Evolutionary conservation across 2,888 invertebrate species (phyloP).

Genomic region (Beris morrisii): DNA sequence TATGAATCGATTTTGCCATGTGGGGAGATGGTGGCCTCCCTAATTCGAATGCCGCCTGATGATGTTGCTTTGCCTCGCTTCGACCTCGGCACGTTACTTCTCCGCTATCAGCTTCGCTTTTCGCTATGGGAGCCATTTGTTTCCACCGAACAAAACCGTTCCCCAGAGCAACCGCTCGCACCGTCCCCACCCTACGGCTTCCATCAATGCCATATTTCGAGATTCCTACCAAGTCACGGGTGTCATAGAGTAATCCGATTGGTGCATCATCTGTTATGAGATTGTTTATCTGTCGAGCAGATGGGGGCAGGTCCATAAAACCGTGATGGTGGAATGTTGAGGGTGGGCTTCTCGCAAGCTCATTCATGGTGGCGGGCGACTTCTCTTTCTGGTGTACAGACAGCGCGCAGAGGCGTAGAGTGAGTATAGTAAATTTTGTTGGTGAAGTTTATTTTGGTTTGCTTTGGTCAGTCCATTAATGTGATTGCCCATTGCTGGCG

Average conservation of each 20-base stretch:
- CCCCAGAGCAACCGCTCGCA: neutral
- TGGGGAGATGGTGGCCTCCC: neutral
- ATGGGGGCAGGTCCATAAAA: slow-evolving; percentile 20
- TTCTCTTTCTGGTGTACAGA: too few relatives aligned
- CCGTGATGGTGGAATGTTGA: neutral
- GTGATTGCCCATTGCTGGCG: too few relatives aligned
- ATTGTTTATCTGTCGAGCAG: slow-evolving; percentile 34
- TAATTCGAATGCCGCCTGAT: slow-evolving; percentile 3
- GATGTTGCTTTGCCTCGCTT: slow-evolving; percentile 7
- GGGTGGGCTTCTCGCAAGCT: slow-evolving; percentile 6
- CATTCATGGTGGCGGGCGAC: too few relatives aligned
- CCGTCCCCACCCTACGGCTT: slow-evolving; percentile 6
- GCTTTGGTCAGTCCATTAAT: too few relatives aligned
- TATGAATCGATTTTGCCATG: slow-evolving; percentile 24
- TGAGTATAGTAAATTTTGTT: too few relatives aligned
- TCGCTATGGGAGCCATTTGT: slow-evolving; percentile 25
- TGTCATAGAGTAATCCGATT: slow-evolving; percentile 42
- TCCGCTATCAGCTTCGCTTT: slow-evolving; percentile 14
- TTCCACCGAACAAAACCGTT: slow-evolving; percentile 7
- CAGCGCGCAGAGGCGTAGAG: too few relatives aligned
- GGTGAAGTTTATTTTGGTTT: too few relatives aligned
- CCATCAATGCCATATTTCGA: slow-evolving; percentile 26
- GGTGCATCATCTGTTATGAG: slow-evolving; percentile 42
- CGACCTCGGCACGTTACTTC: slow-evolving; percentile 22
- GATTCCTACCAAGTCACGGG: slow-evolving; percentile 38